phyloP scores from a whole-genome alignment of 2,797 vertebrate species.

The Pelobates cultripes region DNA sequence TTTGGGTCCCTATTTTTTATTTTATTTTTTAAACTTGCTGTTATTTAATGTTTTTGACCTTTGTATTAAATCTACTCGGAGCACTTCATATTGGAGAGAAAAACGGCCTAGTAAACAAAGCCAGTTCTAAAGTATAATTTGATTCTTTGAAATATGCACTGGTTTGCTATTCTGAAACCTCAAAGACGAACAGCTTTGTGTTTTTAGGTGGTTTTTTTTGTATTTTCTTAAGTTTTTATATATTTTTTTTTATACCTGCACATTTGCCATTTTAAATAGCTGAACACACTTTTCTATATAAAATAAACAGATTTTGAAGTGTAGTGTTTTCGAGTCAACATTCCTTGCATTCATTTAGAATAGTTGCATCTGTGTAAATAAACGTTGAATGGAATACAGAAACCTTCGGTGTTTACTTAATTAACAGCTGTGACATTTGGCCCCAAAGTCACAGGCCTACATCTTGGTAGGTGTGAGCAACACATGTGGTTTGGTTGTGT shows the following conservation, averaged over 20 bases:
- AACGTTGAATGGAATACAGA: conserved; percentile 69
- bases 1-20: no score
- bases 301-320: conserved; percentile 35
- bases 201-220: not conserved
- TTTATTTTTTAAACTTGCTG: no score
- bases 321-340: conserved; percentile 66
- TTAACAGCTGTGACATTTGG: conserved; percentile 71
- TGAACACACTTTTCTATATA: conserved; percentile 41
- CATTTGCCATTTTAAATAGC: conserved; percentile 40
- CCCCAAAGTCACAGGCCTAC: conserved; percentile 66
- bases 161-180: no score
- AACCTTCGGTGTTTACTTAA: conserved; percentile 73
- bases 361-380: conserved; percentile 82
- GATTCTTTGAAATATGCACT: no score
- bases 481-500: conserved; percentile 69
- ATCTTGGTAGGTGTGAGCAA: conserved; percentile 73
- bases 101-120: no score
- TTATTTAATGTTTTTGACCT: no score
- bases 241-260: conserved; percentile 4
- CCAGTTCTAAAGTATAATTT: no score
- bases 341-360: conserved; percentile 81
- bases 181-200: no score
- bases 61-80: no score
- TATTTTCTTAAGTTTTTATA: not conserved
- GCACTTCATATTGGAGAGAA: no score